A percentile compares a stretch with the other conserved stretches of the same genome.
These are phyloP conservation scores for Philereme transversata DNA, from an alignment of 2,888 invertebrate species.

Conservation along the genomic window DNA sequence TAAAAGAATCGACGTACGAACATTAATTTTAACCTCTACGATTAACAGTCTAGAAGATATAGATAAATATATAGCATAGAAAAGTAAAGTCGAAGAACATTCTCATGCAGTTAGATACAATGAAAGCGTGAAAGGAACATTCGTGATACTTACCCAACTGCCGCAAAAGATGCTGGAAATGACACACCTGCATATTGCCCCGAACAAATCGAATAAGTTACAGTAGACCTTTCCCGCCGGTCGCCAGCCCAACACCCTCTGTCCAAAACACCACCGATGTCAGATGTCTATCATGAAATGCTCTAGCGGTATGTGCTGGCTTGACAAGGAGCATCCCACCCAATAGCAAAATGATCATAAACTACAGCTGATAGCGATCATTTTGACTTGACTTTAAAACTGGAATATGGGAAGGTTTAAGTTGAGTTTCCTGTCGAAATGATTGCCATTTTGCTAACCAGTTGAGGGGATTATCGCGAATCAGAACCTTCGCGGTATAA, in stretches of 20 bases:
- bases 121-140: conserved; percentile 45
- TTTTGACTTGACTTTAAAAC: too few relatives aligned
- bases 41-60: too few relatives aligned
- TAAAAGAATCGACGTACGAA: too few relatives aligned
- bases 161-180: conserved; percentile 83
- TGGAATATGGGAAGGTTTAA: too few relatives aligned
- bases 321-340: conserved; percentile 28
- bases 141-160: conserved; percentile 79
- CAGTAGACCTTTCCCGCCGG: conserved; percentile 58
- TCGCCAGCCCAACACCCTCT: conserved; percentile 74
- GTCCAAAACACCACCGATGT: conserved; percentile 78
- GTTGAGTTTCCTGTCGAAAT: too few relatives aligned
- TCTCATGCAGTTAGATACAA: conserved; percentile 34
- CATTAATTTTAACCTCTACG: too few relatives aligned
- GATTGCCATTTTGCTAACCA: too few relatives aligned
- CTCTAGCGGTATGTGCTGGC: conserved; percentile 41
- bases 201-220: conserved; percentile 69
- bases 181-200: conserved; percentile 83
- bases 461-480: too few relatives aligned
- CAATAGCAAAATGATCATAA: too few relatives aligned
- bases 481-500: too few relatives aligned
- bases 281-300: conserved; percentile 39
- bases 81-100: conserved; percentile 16
- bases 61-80: not conserved
- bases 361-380: too few relatives aligned